These are phyloP conservation scores for Nothocercus julius DNA, from an alignment of 2,113 vertebrate species.

Conservation along the genomic window DNA sequence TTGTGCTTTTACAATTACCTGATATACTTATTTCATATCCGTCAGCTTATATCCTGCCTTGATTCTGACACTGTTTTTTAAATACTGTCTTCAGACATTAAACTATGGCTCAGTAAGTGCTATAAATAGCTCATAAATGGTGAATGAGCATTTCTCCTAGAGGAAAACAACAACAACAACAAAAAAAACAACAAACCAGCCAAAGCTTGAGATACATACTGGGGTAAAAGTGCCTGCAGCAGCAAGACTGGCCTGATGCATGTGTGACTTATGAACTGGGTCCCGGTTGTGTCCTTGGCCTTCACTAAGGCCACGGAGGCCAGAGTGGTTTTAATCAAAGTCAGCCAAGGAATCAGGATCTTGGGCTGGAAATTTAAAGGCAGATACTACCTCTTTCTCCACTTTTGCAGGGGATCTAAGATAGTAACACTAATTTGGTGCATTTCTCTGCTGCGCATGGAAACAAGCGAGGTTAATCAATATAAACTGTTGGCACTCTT, in stretches of 20 bases:
- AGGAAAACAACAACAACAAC: neutral
- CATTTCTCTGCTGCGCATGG: neutral
- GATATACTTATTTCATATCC: neutral
- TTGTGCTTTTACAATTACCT: neutral
- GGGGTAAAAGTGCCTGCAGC: neutral
- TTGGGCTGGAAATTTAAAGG: neutral
- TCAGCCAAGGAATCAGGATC: too few species aligned
- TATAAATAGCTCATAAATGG: neutral
- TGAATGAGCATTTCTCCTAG: neutral
- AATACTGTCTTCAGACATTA: neutral
- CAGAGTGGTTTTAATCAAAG: neutral
- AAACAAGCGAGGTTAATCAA: neutral
- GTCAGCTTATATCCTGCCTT: neutral
- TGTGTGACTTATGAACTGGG: fast-evolving
- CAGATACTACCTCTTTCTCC: neutral
- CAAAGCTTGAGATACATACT: neutral
- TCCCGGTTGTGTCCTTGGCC: neutral
- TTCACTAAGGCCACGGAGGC: neutral
- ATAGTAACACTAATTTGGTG: neutral
- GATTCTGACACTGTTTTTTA: neutral
- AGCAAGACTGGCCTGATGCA: fast-evolving
- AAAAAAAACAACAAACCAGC: too few species aligned
- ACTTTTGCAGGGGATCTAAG: neutral
- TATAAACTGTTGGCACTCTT: neutral
- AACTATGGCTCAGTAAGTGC: neutral